These are phyloP conservation scores for Parapsyche elsis DNA, from an alignment of 1,140 invertebrate genomes.

Conservation along the genomic window DNA sequence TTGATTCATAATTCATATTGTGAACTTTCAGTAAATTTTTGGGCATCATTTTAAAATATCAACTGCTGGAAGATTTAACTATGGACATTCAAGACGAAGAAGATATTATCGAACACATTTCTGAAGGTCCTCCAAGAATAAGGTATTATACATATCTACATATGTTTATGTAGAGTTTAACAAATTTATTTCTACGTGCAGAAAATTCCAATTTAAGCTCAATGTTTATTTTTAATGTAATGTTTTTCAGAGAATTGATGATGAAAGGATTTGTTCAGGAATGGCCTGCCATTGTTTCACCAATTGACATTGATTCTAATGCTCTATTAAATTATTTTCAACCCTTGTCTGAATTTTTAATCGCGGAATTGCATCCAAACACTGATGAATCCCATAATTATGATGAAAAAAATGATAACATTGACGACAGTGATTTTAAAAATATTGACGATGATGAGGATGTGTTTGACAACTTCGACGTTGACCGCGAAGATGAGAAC, in stretches of 20 bases:
- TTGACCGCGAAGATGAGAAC: conserved; percentile 1
- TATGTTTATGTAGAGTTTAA: too few species aligned
- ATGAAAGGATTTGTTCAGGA: conserved; percentile 55
- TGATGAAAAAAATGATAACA: conserved; percentile 28
- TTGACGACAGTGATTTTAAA: conserved; percentile 17
- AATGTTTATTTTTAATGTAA: neutral
- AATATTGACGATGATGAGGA: conserved; percentile 28
- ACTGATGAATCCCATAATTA: neutral
- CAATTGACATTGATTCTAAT: conserved; percentile 55
- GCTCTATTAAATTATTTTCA: conserved; percentile 60
- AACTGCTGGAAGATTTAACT: conserved; percentile 62
- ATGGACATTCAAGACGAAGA: conserved; percentile 57
- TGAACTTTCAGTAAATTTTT: conserved; percentile 63
- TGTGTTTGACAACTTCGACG: conserved; percentile 40
- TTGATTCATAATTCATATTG: neutral
- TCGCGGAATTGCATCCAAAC: conserved; percentile 56
- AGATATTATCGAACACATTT: conserved; percentile 58
- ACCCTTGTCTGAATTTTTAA: conserved; percentile 60
- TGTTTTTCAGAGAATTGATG: conserved; percentile 57
- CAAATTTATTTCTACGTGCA: conserved; percentile 4
- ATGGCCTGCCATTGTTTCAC: conserved; percentile 54
- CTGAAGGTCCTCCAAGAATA: conserved; percentile 56
- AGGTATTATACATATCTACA: conserved; percentile 15
- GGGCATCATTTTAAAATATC: conserved; percentile 64
- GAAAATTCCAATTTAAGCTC: neutral